These are phyloP conservation scores for Drosophila pseudotakahashii DNA, from an alignment of 2,888 invertebrate genomes.

Conservation along the genomic window DNA sequence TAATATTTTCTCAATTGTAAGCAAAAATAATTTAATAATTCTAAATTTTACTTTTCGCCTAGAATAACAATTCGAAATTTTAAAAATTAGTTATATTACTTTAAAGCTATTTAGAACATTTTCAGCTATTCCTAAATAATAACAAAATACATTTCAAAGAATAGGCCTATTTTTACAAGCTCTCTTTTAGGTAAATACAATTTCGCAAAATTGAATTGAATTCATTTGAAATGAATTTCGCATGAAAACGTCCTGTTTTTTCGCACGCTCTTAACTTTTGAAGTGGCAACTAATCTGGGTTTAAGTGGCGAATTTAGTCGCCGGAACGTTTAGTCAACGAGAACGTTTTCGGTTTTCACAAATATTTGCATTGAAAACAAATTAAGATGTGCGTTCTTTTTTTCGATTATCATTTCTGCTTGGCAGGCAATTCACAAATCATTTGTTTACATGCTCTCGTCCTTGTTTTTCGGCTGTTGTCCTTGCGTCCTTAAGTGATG, in stretches of 20 bases:
- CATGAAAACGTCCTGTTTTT: conserved; percentile 1
- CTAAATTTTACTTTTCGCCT: too few species aligned
- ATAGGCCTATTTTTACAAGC: neutral
- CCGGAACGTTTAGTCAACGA: conserved; percentile 2
- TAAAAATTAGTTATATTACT: too few species aligned
- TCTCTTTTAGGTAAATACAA: neutral
- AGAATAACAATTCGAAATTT: too few species aligned
- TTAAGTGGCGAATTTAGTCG: conserved; percentile 5
- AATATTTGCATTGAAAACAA: conserved; percentile 26
- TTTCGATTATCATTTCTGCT: conserved; percentile 33
- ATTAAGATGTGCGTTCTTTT: conserved; percentile 15
- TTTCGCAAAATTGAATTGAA: neutral
- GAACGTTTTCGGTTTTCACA: conserved; percentile 4
- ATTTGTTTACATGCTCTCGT: conserved; percentile 50
- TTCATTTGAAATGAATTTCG: conserved; percentile 4
- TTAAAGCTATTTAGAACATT: too few species aligned
- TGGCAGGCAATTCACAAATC: conserved; percentile 53
- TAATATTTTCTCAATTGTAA: too few species aligned
- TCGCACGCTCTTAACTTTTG: conserved; percentile 5
- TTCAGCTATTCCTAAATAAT: too few species aligned
- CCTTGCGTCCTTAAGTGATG: conserved; percentile 43
- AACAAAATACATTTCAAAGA: neutral
- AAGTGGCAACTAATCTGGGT: conserved; percentile 27
- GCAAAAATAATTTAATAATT: too few species aligned
- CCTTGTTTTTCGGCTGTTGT: conserved; percentile 12